These are phyloP conservation scores for Scyliorhinus canicula DNA, from an alignment of 2,797 vertebrate genomes.

Conservation along the genomic window DNA sequence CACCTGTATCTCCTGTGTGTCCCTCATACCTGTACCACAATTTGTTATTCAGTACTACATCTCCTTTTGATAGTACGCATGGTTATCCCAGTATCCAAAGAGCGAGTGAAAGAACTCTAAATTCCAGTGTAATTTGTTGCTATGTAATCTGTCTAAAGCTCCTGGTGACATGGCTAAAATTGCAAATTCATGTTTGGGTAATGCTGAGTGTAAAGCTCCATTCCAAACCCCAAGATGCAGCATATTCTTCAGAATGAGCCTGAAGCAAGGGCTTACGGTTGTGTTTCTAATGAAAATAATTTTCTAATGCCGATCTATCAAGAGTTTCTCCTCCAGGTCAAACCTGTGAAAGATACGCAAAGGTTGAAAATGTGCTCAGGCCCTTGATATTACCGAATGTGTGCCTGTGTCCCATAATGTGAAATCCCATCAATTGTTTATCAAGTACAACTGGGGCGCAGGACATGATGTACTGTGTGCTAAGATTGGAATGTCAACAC, in stretches of 20 bases:
- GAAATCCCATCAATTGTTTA: too few relatives aligned
- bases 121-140: background rate
- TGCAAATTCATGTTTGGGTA: background rate
- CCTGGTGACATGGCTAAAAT: background rate
- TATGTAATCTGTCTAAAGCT: background rate
- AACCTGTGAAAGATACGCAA: background rate
- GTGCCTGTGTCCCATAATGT: too few relatives aligned
- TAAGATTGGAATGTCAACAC: too few relatives aligned
- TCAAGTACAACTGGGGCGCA: too few relatives aligned
- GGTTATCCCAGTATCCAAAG: background rate
- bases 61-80: background rate
- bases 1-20: background rate
- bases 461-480: too few relatives aligned
- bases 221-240: background rate
- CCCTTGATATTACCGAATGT: background rate
- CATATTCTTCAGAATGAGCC: background rate
- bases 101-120: background rate
- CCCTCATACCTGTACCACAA: background rate
- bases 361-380: background rate
- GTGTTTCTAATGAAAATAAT: background rate
- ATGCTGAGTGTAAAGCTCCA: background rate
- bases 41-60: background rate
- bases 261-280: background rate
- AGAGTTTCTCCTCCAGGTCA: background rate
- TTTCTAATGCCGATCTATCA: background rate